These are phyloP conservation scores for Ernsta delagoae DNA, from an alignment of 2,888 invertebrate species.

Conservation along the genomic window DNA sequence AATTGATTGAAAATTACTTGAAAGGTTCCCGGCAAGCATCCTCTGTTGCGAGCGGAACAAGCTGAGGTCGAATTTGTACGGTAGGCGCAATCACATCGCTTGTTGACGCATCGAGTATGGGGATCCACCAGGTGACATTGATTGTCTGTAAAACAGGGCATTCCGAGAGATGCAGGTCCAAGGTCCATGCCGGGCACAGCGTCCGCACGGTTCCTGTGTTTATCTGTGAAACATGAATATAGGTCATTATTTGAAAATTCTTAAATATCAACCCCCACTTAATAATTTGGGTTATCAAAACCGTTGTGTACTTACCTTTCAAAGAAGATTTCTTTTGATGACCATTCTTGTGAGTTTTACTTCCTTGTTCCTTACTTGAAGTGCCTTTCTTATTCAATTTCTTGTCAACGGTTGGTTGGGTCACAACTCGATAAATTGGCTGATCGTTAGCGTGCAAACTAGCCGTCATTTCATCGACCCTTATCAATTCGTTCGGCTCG, in stretches of 20 bases:
- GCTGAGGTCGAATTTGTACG: slow-evolving; percentile 84
- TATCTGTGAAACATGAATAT: too few relatives aligned
- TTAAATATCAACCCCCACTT: too few relatives aligned
- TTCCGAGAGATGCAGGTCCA: slow-evolving; percentile 89
- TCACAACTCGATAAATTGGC: slow-evolving; percentile 78
- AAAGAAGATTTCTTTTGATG: slow-evolving; percentile 78
- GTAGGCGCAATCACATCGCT: slow-evolving; percentile 90
- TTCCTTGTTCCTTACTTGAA: slow-evolving; percentile 62
- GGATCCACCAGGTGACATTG: slow-evolving; percentile 93
- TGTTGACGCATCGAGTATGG: slow-evolving; percentile 89
- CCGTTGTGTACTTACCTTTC: slow-evolving; percentile 60
- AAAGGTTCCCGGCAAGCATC: slow-evolving; percentile 94
- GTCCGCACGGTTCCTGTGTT: slow-evolving; percentile 71
- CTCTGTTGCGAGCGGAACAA: slow-evolving; percentile 90
- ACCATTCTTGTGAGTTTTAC: slow-evolving; percentile 67
- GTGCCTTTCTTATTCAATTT: slow-evolving; percentile 71
- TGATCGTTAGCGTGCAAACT: slow-evolving; percentile 79
- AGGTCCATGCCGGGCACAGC: slow-evolving; percentile 67
- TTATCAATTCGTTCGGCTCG: slow-evolving; percentile 70
- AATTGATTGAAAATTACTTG: slow-evolving; percentile 88
- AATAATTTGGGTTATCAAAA: background rate
- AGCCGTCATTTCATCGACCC: slow-evolving; percentile 75
- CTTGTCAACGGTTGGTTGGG: slow-evolving; percentile 74
- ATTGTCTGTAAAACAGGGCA: slow-evolving; percentile 89
- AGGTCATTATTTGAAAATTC: too few relatives aligned